A percentile compares a stretch with the other conserved stretches of the same genome.
These are phyloP conservation scores for Sisyra terminalis DNA, from an alignment of 2,888 invertebrate species.

Conservation along the genomic window DNA sequence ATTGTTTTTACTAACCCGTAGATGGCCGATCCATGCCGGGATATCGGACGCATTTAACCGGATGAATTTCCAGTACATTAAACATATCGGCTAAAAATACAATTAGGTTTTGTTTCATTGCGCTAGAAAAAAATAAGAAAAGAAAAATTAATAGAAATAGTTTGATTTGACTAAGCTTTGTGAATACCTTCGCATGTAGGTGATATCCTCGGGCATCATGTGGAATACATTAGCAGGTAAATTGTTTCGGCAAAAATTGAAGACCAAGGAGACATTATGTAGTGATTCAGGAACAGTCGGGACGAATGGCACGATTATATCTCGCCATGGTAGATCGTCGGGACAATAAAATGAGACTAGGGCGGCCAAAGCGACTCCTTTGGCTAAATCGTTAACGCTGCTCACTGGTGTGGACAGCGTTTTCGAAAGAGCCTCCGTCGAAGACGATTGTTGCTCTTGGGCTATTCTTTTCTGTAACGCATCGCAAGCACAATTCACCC, in stretches of 20 bases:
- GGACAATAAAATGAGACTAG: slow-evolving; percentile 86
- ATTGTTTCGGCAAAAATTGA: slow-evolving; percentile 69
- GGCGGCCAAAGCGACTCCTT: slow-evolving; percentile 77
- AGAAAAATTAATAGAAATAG: not conserved
- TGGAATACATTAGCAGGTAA: slow-evolving; percentile 83
- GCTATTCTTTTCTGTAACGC: slow-evolving; percentile 46
- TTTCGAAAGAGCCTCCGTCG: slow-evolving; percentile 8
- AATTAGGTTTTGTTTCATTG: slow-evolving; percentile 81
- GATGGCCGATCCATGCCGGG: slow-evolving; percentile 48
- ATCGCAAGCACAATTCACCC: slow-evolving; percentile 78
- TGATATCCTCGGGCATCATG: slow-evolving; percentile 88
- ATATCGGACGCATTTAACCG: slow-evolving; percentile 72
- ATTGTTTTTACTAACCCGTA: slow-evolving; percentile 20
- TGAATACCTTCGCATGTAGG: slow-evolving; percentile 32
- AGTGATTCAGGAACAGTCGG: slow-evolving; percentile 77
- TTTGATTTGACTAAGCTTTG: not conserved
- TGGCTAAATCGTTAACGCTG: slow-evolving; percentile 38
- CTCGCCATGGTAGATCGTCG: slow-evolving; percentile 54
- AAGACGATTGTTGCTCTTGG: slow-evolving; percentile 26
- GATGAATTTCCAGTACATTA: slow-evolving; percentile 84
- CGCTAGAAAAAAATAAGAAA: slow-evolving; percentile 35
- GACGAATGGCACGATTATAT: slow-evolving; percentile 42
- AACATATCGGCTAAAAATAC: slow-evolving; percentile 89
- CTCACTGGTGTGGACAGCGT: not conserved
- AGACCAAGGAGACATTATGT: slow-evolving; percentile 77